These are phyloP conservation scores for Idaea dimidiata DNA, from an alignment of 2,888 invertebrate genomes.

Conservation along the genomic window DNA sequence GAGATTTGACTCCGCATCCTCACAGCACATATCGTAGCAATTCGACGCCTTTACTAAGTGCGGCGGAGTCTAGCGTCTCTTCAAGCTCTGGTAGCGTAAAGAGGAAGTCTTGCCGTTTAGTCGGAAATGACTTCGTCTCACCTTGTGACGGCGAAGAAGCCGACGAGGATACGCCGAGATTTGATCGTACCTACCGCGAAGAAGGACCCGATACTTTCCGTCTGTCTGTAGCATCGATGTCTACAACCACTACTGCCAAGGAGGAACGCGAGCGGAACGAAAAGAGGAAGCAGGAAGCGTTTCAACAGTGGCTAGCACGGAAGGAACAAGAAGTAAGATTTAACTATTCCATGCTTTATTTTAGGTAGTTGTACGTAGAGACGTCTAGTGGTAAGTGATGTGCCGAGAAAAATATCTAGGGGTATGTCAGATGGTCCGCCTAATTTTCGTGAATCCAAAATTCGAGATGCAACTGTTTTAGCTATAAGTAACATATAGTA, in stretches of 20 bases:
- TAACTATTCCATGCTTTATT: too few species aligned
- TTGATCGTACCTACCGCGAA: slow-evolving; percentile 60
- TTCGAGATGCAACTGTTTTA: too few species aligned
- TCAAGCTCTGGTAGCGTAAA: slow-evolving; percentile 52
- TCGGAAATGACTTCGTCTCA: slow-evolving; percentile 24
- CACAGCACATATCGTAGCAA: slow-evolving; percentile 68
- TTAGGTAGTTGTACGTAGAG: too few species aligned
- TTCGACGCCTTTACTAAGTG: slow-evolving; percentile 68
- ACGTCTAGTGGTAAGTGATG: too few species aligned
- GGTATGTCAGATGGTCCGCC: not conserved
- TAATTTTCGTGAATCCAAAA: too few species aligned
- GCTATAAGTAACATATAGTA: too few species aligned
- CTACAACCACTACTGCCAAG: slow-evolving; percentile 70
- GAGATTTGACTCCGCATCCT: slow-evolving; percentile 69
- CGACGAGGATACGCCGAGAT: slow-evolving; percentile 57
- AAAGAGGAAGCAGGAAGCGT: slow-evolving; percentile 64
- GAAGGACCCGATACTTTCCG: slow-evolving; percentile 69
- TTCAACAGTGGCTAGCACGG: slow-evolving; percentile 63
- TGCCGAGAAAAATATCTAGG: not conserved
- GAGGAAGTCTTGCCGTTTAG: slow-evolving; percentile 63
- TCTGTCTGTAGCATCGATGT: slow-evolving; percentile 66
- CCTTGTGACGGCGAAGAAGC: slow-evolving; percentile 27
- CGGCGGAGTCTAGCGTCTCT: slow-evolving; percentile 56
- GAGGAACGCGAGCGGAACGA: slow-evolving; percentile 68
- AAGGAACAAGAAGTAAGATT: slow-evolving; percentile 72